A percentile compares a stretch with the other conserved stretches of the same genome.
Conservation (phyloP, 2,888 invertebrate species). For the Idaea dimidiata region DNA sequence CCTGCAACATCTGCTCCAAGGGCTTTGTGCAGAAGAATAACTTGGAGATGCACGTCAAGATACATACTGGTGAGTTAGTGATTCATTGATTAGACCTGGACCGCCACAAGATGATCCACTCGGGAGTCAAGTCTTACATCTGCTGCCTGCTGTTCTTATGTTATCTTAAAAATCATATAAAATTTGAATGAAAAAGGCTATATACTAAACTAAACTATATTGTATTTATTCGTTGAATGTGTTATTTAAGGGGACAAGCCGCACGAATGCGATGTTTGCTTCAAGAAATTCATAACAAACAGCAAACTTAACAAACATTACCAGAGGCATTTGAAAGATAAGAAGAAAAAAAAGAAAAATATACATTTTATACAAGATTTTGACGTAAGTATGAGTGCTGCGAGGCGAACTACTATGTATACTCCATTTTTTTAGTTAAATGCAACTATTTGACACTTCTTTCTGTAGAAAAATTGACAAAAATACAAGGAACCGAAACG, state of each 20-base stretch:
- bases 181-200: no score
- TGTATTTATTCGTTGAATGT: no score
- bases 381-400: background rate
- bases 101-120: slow-evolving; percentile 62
- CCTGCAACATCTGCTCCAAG: slow-evolving; percentile 63
- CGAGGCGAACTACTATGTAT: no score
- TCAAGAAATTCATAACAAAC: background rate
- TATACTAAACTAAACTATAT: no score
- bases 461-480: no score
- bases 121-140: slow-evolving; percentile 58
- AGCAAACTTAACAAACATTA: background rate
- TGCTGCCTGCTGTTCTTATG: no score
- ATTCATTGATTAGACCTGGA: no score
- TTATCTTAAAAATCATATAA: no score
- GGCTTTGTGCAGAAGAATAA: slow-evolving; percentile 68
- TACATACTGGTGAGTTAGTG: slow-evolving; percentile 42
- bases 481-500: no score
- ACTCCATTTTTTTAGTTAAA: no score
- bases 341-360: background rate
- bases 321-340: background rate
- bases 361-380: background rate
- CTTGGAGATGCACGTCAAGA: slow-evolving; percentile 63
- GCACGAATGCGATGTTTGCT: background rate
- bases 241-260: slow-evolving; percentile 27
- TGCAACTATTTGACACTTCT: no score